These are phyloP conservation scores for Cyrtodaria siliqua DNA, from an alignment of 2,888 invertebrate genomes.

Conservation along the genomic window DNA sequence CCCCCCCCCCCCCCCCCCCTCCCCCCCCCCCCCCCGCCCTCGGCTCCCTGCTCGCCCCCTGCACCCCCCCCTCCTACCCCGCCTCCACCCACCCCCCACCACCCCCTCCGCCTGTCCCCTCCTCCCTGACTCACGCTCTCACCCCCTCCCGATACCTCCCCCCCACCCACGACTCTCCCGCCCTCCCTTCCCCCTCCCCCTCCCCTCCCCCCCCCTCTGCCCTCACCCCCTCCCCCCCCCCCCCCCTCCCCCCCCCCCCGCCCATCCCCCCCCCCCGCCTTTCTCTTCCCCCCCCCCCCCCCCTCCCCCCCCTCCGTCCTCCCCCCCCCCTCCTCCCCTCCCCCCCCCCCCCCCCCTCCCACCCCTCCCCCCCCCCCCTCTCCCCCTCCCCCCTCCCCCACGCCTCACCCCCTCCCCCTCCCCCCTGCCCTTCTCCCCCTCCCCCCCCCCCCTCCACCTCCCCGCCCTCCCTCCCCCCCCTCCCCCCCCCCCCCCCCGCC, in stretches of 20 bases:
- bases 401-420: neutral
- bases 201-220: neutral
- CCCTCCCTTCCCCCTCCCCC: neutral
- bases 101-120: neutral
- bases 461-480: too few species aligned
- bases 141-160: neutral
- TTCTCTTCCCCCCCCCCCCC: neutral
- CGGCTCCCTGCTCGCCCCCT: neutral
- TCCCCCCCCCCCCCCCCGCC: too few species aligned
- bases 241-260: too few species aligned
- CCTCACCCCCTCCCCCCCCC: too few species aligned
- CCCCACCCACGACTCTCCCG: too few species aligned
- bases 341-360: too few species aligned
- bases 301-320: too few species aligned
- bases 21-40: neutral
- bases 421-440: too few species aligned
- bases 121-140: neutral
- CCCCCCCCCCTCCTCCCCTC: too few species aligned
- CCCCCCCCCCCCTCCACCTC: too few species aligned
- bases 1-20: slow-evolving; percentile 3
- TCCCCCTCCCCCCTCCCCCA: neutral
- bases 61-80: neutral
- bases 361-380: too few species aligned
- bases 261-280: too few species aligned
- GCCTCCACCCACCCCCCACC: neutral